Base-by-base conservation (phyloP, 1,140 invertebrate genomes). In the Micrasema minimum region DNA sequence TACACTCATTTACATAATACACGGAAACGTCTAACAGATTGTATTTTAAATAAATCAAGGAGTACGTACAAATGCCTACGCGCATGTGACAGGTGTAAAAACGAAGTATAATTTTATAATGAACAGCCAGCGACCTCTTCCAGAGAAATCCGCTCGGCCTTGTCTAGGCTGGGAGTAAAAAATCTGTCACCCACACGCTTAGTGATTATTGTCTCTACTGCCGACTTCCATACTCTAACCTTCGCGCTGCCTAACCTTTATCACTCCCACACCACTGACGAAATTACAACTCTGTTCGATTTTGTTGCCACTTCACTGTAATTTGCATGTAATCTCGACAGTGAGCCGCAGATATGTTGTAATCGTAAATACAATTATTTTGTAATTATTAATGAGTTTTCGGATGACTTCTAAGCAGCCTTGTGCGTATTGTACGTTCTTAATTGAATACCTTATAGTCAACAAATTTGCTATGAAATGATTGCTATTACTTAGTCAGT, bases 41-140 rank as follows among this genome's bases (percentile, higher is more conserved):
- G 37, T 41, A 43, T 59, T 59, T 59, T 12, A 59, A 59, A 59
- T 59, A 59, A 59, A 41, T 59, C 35, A 59, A 59, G 2, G 1
- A 22, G 37, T 59, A 41, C 18, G 10, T 38, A 12, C 9, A 22
- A 38, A 59, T 41, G 35, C 55, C 35, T 41, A 38, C 55, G 48
- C 35, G 14, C 14, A 20, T 14, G 37, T 59, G 55, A 59, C 55
- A 59, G 55, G 55, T 59, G 55, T 59, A 59, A 59, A 59, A 59
- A 59, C 37, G 10, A 41, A 41, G 18, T 41, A 59, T 59, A 59
- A 59, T 59, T 41, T 18, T 9, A n/a, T n/a, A n/a, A n/a, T n/a
- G n/a, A n/a, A n/a, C n/a, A n/a, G n/a, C n/a, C 18, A 12, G 14
- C 12, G 16, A 59, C 20, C 14, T 38, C 37, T 14, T 59, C 37